Evolutionary conservation across 2,888 invertebrate genomes (phyloP).

Genomic region (Pharmacophagus antenor): DNA sequence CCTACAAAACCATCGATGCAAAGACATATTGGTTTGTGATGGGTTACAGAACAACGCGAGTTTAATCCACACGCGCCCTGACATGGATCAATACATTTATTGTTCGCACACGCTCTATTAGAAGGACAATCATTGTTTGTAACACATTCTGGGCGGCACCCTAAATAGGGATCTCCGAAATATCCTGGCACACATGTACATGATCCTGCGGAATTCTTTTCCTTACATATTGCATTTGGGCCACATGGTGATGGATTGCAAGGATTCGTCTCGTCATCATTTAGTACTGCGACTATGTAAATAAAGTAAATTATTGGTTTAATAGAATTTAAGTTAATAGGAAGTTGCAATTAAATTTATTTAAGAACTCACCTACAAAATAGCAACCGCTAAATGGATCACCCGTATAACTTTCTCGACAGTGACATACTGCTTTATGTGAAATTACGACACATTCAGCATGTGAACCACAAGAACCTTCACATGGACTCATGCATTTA

Average conservation of each 20-base stretch:
- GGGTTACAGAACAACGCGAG: constrained; percentile 89
- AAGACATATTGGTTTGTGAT: constrained; percentile 90
- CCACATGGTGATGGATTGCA: constrained; percentile 94
- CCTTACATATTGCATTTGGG: constrained; percentile 91
- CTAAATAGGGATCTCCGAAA: constrained; percentile 92
- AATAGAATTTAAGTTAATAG: background rate
- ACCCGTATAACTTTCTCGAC: constrained; percentile 89
- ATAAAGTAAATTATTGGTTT: constrained; percentile 16
- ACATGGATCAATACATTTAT: constrained; percentile 92
- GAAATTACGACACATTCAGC: constrained; percentile 90
- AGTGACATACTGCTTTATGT: constrained; percentile 91
- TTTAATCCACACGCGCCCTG: constrained; percentile 90
- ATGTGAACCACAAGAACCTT: constrained; percentile 90
- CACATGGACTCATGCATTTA: constrained; percentile 91
- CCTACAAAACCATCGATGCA: constrained; percentile 90
- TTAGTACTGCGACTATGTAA: constrained; percentile 76
- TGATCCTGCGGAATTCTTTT: constrained; percentile 90
- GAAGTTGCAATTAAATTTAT: background rate
- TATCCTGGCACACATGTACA: constrained; percentile 91
- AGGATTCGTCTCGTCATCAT: constrained; percentile 85
- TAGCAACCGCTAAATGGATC: constrained; percentile 91
- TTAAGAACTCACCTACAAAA: constrained; percentile 63
- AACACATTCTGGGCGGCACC: constrained; percentile 92
- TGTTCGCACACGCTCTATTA: constrained; percentile 89
- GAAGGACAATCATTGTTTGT: constrained; percentile 89